Percentiles rank a stretch among this genome's conserved stretches.
Conservation (phyloP, 1,140 invertebrate genomes). For the Apis cerana region DNA sequence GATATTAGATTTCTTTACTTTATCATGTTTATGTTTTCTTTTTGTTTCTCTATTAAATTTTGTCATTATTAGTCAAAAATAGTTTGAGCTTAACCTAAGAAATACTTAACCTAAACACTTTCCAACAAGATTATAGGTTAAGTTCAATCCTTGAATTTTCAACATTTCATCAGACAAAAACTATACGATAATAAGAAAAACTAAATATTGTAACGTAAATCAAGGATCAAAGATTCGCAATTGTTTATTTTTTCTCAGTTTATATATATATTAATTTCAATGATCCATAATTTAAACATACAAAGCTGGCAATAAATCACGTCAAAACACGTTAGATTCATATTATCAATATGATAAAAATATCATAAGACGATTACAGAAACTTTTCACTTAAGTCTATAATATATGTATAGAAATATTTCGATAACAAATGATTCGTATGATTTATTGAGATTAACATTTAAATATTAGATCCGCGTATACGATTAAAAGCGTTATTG, state of each 20-base stretch:
- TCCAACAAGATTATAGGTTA: neutral
- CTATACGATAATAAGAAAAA: neutral
- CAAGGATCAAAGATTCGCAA: neutral
- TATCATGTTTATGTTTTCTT: neutral
- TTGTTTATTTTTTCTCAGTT: neutral
- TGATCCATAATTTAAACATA: neutral
- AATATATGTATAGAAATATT: neutral
- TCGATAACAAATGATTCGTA: neutral
- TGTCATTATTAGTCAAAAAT: neutral
- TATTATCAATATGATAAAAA: neutral
- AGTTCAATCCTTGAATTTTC: neutral
- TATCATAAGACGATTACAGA: neutral
- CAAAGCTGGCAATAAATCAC: neutral
- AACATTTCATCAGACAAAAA: neutral
- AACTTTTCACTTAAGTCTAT: neutral
- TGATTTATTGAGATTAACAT: neutral
- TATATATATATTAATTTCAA: neutral
- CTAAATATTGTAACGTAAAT: neutral
- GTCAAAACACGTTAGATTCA: neutral
- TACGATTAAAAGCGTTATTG: slow-evolving; percentile 20
- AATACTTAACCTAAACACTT: neutral
- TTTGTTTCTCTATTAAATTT: neutral
- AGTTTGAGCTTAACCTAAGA: slow-evolving; percentile 2
- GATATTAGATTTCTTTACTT: neutral
- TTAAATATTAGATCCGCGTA: slow-evolving; percentile 20